A percentile compares a stretch with the other conserved stretches of the same genome.
These are phyloP conservation scores for Drosophila suzukii DNA, from an alignment of 1,140 invertebrate genomes.

Conservation along the genomic window DNA sequence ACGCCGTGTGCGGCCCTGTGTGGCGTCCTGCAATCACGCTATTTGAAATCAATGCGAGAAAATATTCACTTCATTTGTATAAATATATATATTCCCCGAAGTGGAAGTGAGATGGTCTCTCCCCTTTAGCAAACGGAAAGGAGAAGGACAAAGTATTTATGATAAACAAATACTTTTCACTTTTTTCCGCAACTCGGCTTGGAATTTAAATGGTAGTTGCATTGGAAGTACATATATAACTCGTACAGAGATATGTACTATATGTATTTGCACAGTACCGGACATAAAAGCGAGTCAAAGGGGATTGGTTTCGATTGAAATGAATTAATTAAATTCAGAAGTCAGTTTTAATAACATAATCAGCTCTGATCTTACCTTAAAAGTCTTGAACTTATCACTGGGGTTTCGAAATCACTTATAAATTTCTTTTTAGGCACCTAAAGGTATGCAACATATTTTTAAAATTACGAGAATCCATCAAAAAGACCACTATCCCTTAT, in stretches of 20 bases:
- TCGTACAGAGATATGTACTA: background rate
- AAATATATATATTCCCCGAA: slow-evolving; percentile 1
- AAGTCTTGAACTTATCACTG: too few species aligned
- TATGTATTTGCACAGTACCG: slow-evolving; percentile 9
- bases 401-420: too few species aligned
- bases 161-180: slow-evolving; percentile 61
- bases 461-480: too few species aligned
- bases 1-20: slow-evolving; percentile 41
- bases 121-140: too few species aligned
- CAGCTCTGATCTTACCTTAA: too few species aligned
- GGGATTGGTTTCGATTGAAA: background rate
- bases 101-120: too few species aligned
- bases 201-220: slow-evolving; percentile 26
- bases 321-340: background rate
- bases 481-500: too few species aligned
- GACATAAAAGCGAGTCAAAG: background rate
- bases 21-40: slow-evolving; percentile 35
- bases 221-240: slow-evolving; percentile 9
- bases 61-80: slow-evolving; percentile 66
- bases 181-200: slow-evolving; percentile 26
- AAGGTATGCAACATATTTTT: too few species aligned
- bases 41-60: slow-evolving; percentile 61
- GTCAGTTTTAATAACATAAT: background rate
- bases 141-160: slow-evolving; percentile 43
- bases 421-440: too few species aligned